Evolutionary conservation across 1,140 invertebrate species (phyloP).

Genomic region (Lepidotrigona ventralis): DNA sequence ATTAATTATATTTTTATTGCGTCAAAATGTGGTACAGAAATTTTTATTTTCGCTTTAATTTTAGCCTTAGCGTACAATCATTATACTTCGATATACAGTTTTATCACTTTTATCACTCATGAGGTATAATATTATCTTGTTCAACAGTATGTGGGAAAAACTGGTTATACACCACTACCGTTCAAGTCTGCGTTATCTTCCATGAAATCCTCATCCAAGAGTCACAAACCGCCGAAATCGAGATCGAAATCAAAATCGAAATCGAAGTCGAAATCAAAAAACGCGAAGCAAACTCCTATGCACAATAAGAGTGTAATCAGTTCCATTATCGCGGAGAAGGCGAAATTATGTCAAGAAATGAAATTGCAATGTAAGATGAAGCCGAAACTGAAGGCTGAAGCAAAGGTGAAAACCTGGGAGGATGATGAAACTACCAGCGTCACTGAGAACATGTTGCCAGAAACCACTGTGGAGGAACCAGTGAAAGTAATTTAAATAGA

Average conservation of each 20-base stretch:
- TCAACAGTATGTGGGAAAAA: constrained; percentile 57
- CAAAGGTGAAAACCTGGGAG: constrained; percentile 83
- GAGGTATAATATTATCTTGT: neutral
- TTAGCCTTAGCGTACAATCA: too few relatives aligned
- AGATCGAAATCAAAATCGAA: constrained; percentile 51
- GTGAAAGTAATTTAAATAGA: constrained; percentile 28
- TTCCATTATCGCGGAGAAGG: constrained; percentile 76
- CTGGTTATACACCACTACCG: constrained; percentile 67
- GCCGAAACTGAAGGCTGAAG: constrained; percentile 86
- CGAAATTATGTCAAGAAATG: constrained; percentile 73
- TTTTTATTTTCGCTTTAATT: neutral
- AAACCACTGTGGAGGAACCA: constrained; percentile 15
- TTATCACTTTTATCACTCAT: neutral
- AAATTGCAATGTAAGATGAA: constrained; percentile 81
- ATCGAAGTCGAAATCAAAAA: constrained; percentile 68
- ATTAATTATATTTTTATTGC: neutral
- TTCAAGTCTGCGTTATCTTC: constrained; percentile 66
- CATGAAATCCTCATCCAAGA: constrained; percentile 66
- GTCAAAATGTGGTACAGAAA: too few relatives aligned
- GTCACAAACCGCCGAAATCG: constrained; percentile 65
- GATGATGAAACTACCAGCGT: constrained; percentile 77
- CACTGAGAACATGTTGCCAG: constrained; percentile 45
- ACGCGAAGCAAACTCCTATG: constrained; percentile 73
- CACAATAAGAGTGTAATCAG: constrained; percentile 78
- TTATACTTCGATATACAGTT: too few relatives aligned